Conservation (phyloP, 2,113 vertebrate species). For the Paramisgurnus dabryanus region DNA sequence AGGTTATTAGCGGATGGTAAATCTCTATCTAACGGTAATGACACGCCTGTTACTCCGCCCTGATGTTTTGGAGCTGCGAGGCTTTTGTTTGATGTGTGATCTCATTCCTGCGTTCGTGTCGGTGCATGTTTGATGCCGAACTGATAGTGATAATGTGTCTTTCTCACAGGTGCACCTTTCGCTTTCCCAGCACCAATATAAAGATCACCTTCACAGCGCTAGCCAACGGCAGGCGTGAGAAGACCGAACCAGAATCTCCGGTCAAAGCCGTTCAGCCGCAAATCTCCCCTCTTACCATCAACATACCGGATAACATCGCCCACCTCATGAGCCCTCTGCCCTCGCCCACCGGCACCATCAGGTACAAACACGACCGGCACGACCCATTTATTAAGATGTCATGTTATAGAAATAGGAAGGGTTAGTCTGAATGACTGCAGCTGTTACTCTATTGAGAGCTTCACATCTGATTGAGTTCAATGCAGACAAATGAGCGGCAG, state of each 20-base stretch:
- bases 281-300: conserved; percentile 95
- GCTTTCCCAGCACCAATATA: conserved; percentile 98
- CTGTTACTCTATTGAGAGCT: background rate
- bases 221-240: conserved; percentile 84
- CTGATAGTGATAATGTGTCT: background rate
- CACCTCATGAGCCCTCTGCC: conserved; percentile 96
- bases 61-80: background rate
- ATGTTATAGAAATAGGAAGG: no score
- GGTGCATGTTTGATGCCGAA: background rate
- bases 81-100: background rate
- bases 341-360: conserved; percentile 96
- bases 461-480: background rate
- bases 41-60: background rate
- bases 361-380: conserved; percentile 70
- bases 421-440: background rate
- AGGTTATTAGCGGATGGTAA: no score
- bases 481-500: background rate
- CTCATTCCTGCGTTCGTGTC: background rate
- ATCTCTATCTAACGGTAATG: no score
- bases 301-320: conserved; percentile 97
- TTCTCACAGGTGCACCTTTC: conserved; percentile 91
- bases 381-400: no score
- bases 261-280: conserved; percentile 91
- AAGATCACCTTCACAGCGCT: conserved; percentile 96
- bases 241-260: conserved; percentile 87